Evolutionary conservation across 2,888 invertebrate species (phyloP), one percentile per base, ranked within the genome.

Genomic region (Steinernema carpocapsae): DNA sequence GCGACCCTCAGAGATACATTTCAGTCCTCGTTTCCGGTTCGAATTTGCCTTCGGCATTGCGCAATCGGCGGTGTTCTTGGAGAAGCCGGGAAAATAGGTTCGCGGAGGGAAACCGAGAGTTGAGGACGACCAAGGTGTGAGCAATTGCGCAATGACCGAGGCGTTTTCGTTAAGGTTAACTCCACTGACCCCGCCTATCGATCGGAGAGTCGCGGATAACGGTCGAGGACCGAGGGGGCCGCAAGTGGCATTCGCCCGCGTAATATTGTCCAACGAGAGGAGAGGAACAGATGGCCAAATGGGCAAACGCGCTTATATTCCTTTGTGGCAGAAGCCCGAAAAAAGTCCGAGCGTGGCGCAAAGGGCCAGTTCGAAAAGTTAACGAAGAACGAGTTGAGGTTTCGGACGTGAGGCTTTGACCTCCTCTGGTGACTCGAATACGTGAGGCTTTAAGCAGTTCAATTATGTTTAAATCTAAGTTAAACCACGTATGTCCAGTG

Each of bases 41-140:
- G 26, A 24, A 10, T 56, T 26, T 22, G 24, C 12, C 26, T 26
- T 22, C 26, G 26, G 56, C 24, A 26, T 56, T 56, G 56, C 56
- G 56, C 56, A 56, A 56, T 24, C 24, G 12, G 48, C n/a, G 10
- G 6, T 6, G 24, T 56, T 22, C 17, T 24, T 10, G 24, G 51
- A 17, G 51, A 51, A 6, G 51, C 12, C 19, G 22, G 3, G 56
- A 22, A 56, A 56, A 19, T 6, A 10, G 56, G 4, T 56, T 56
- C 56, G 6, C 22, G 56, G 26, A 56, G 56, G 26, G 56, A 19
- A 10, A n/a, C n/a, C 51, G 6, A 10, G 19, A 6, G 51, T 3
- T 56, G 56, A 56, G 56, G 26, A 56, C 56, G 24, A 19, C 24
- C 56, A 56, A 56, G 56, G 56, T 56, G 56, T 56, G 56, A 56